Evolutionary conservation across 1,140 invertebrate species (phyloP).

Genomic region (Aphaenogaster rudis): DNA sequence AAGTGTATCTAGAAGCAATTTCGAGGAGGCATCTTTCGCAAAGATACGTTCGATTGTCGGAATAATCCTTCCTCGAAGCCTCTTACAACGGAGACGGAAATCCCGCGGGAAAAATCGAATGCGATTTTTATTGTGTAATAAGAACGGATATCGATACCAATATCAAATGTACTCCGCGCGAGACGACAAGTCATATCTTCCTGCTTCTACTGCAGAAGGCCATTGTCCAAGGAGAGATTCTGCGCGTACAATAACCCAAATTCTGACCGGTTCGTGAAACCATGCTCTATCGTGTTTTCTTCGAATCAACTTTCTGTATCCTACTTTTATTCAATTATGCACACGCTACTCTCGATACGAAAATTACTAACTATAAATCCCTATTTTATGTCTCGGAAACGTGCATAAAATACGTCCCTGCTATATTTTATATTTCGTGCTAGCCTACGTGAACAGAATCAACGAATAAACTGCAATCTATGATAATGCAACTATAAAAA

Average conservation of each 20-base stretch:
- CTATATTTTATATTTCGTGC: slow-evolving; percentile 24
- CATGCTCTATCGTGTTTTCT: background rate
- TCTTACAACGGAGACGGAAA: background rate
- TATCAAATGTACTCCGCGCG: slow-evolving; percentile 37
- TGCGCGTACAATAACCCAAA: slow-evolving; percentile 14
- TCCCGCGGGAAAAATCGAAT: slow-evolving; percentile 17
- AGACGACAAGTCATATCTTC: slow-evolving; percentile 25
- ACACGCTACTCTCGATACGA: slow-evolving; percentile 44
- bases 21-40: background rate
- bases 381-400: slow-evolving; percentile 46
- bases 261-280: slow-evolving; percentile 32
- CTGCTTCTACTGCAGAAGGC: background rate
- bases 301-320: slow-evolving; percentile 12
- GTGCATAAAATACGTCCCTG: slow-evolving; percentile 13
- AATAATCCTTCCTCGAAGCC: slow-evolving; percentile 58
- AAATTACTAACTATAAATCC: slow-evolving; percentile 46
- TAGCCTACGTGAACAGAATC: background rate
- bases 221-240: slow-evolving; percentile 6
- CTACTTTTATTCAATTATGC: slow-evolving; percentile 50
- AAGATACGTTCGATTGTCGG: slow-evolving; percentile 46
- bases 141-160: slow-evolving; percentile 42
- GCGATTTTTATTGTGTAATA: slow-evolving; percentile 52
- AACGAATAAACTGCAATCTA: background rate
- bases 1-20: slow-evolving; percentile 51
- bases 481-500: background rate